phyloP scores from a whole-genome alignment of 2,113 vertebrate species.

The Pachycephala philippinensis region DNA sequence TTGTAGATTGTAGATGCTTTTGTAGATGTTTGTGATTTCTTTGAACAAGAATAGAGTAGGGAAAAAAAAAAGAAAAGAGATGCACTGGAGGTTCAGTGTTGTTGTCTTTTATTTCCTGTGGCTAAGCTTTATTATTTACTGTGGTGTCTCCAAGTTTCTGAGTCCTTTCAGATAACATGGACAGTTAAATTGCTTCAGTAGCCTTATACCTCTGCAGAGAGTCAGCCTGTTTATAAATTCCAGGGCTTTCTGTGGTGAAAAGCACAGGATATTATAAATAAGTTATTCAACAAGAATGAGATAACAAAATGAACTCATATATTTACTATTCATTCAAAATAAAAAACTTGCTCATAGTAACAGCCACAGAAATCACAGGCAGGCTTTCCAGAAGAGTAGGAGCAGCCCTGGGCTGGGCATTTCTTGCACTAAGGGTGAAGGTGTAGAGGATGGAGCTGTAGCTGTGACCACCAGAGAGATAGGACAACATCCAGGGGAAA shows the following conservation, averaged over 20 bases:
- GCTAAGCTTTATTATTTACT: not conserved
- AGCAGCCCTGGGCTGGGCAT: rapidly evolving
- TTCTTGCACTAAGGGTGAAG: not conserved
- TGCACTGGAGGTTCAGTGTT: not conserved
- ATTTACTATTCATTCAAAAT: not conserved
- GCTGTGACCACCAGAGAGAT: not conserved
- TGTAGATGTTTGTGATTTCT: not conserved
- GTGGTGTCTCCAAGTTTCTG: not conserved
- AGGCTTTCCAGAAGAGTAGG: not conserved
- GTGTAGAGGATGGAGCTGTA: not conserved
- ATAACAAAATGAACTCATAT: not conserved
- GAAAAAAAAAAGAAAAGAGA: not conserved
- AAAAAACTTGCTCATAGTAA: not conserved
- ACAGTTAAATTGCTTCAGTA: not conserved
- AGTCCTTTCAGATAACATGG: not conserved
- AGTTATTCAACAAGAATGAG: not conserved
- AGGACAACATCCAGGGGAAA: not conserved
- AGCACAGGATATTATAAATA: not conserved
- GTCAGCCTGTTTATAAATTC: not conserved
- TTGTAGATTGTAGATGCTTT: not conserved
- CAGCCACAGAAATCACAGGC: not conserved
- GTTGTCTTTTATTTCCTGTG: not conserved
- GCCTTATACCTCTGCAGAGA: not conserved
- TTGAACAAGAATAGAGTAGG: not conserved
- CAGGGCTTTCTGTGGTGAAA: not conserved